These are phyloP conservation scores for Antrozous pallidus DNA, from an alignment of 2,797 vertebrate genomes.

Conservation along the genomic window DNA sequence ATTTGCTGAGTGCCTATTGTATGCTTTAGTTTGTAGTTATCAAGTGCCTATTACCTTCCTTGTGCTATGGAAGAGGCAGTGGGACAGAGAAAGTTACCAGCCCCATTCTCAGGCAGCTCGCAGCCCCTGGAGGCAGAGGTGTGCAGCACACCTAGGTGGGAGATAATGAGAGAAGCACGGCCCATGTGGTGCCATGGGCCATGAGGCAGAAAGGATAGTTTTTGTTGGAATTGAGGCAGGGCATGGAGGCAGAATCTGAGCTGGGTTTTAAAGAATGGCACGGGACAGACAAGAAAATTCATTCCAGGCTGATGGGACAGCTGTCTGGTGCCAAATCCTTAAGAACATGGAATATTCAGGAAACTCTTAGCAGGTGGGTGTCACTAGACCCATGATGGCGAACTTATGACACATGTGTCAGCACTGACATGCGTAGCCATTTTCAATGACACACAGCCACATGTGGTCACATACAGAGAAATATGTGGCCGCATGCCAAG, in stretches of 20 bases:
- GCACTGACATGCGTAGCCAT: too few relatives aligned
- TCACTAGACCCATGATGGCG: too few relatives aligned
- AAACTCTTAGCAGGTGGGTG: background rate
- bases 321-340: accelerated
- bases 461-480: too few relatives aligned
- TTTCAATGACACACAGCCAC: too few relatives aligned
- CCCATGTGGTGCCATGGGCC: accelerated
- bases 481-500: too few relatives aligned
- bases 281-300: too few relatives aligned
- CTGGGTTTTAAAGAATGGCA: accelerated
- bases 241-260: background rate
- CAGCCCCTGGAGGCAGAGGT: background rate
- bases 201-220: background rate
- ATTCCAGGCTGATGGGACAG: background rate
- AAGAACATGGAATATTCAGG: background rate
- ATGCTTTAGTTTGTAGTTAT: background rate
- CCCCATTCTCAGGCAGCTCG: background rate
- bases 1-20: background rate
- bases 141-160: background rate
- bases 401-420: too few relatives aligned
- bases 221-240: background rate
- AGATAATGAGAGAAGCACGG: accelerated
- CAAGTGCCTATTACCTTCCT: background rate
- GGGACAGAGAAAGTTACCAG: background rate
- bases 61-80: background rate